Conservation (phyloP, 2,113 vertebrate genomes). For the Vidua chalybeata region DNA sequence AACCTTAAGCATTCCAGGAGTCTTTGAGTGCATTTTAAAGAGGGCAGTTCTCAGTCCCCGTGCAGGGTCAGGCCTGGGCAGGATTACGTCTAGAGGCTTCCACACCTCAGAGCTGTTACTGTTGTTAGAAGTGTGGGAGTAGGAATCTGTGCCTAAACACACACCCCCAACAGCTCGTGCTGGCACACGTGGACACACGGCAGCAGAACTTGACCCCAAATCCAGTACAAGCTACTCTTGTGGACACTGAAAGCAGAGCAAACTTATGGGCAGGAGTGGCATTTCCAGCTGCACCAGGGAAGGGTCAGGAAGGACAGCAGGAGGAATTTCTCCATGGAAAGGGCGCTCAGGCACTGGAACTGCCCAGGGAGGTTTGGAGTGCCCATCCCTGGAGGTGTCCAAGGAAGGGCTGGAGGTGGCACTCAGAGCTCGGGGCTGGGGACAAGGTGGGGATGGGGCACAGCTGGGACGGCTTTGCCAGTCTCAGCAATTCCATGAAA, state of each 20-base stretch:
- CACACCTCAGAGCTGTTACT: not conserved
- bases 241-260: not conserved
- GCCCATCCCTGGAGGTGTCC: not conserved
- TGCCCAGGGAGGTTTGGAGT: not conserved
- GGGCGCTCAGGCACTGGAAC: not conserved
- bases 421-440: not conserved
- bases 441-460: not conserved
- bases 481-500: not conserved
- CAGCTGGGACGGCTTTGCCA: not conserved
- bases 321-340: not conserved
- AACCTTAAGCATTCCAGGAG: not conserved
- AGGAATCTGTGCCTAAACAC: not conserved
- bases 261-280: not conserved
- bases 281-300: not conserved
- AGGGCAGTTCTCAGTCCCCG: fast-evolving
- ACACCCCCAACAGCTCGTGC: not conserved
- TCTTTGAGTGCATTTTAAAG: not conserved
- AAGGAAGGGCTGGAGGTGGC: fast-evolving
- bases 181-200: not conserved
- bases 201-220: not conserved
- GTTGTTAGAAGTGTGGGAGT: not conserved
- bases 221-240: not conserved
- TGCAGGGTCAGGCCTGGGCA: not conserved
- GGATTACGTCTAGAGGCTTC: not conserved
- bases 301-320: not conserved